Base-by-base conservation (phyloP, 2,888 invertebrate genomes). In the Nemotelus nigrinus region DNA sequence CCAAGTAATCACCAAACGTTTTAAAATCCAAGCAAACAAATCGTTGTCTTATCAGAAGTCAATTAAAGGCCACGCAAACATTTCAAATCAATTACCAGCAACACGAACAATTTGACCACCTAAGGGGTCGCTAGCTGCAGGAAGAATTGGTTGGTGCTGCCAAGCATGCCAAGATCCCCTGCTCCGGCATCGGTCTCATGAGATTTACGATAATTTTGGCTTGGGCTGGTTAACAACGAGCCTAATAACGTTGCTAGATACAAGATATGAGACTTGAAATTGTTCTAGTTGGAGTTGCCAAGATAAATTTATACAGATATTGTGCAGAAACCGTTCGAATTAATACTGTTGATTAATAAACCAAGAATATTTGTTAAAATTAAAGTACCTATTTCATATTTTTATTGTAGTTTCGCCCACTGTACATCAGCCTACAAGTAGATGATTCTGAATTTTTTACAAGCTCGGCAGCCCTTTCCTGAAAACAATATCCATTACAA, bases 11-110 rank as follows among this genome's bases (percentile, higher is more conserved):
- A 39, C 48, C n/a, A 6, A 8, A 25, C 39, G 10, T 50, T 39
- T 47, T 44, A 43, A 58, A 74, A 63, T 74, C 63, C 6, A 60
- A 60, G 48, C 2, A 60, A 74, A 63, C 74, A 74, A 74, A 74
- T 74, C 63, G 60, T 63, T 48, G 47, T 74, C 74, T 74, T 74
- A 74, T 74, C 74, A 74, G 63, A 60, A 74, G 60, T 74, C 74
- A 74, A 74, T 74, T 74, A 74, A 74, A 74, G 74, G 57, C 74
- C 74, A 74, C 74, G 74, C 74, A 63, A 74, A 74, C 74, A 74
- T 74, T 74, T 74, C 74, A 60, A 74, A 74, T 74, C 74, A 74
- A 74, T 74, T 74, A 74, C 63, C 50, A 25, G 55, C 60, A 74
- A 74, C 63, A 74, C 74, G 48, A 74, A 74, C 74, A 60, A 63